Evolutionary conservation across 2,113 vertebrate species (phyloP), one percentile per base, ranked within the genome.

Genomic region (Asarcornis scutulata): DNA sequence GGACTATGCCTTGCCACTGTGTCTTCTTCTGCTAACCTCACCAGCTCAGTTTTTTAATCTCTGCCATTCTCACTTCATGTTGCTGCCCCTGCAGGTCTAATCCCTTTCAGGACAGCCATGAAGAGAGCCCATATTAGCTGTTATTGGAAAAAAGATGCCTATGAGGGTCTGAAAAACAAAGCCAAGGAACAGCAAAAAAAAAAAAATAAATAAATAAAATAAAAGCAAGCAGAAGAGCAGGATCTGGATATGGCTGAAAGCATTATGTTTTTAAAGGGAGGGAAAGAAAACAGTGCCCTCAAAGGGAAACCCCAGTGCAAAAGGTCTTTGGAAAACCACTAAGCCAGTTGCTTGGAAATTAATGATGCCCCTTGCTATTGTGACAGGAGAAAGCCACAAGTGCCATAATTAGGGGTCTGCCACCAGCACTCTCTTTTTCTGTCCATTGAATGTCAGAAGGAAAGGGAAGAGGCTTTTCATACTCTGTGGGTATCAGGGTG

Each of bases 331-430:
- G 79, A 95, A 92, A 83, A 68, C 76, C 83, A 86, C 86, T 59
- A 86, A 67, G 83, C 62, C 83, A 74, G 94, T 95, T 96, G 90
- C 88, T 72, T 93, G 68, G 91, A 91, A 95, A 96, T 83, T 80
- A 85, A 92, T 40, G 79, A 81, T 80, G 79, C 16, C 69, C 50
- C 71, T 84, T 0, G 0, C 90, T 93, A 63, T 83, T 91, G 73
- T 38, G 73, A 68, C 42, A 72, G 71, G n/a, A 92, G 82, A 78
- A 84, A 84, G n/a, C 64, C 78, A 69, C 78, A 91, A 79, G 74
- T 80, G 71, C 83, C 72, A 40, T 88, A 89, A 95, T 92, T 88
- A 62, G 74, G 64, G 56, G 25, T 44, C n/a, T 48, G 58, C 67
- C 80, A 92, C 40, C 69, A 68, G 44, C 88, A 63, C 71, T 76